These are phyloP conservation scores for Chaetophractus vellerosus DNA, from an alignment of 2,797 vertebrate genomes.

Conservation along the genomic window DNA sequence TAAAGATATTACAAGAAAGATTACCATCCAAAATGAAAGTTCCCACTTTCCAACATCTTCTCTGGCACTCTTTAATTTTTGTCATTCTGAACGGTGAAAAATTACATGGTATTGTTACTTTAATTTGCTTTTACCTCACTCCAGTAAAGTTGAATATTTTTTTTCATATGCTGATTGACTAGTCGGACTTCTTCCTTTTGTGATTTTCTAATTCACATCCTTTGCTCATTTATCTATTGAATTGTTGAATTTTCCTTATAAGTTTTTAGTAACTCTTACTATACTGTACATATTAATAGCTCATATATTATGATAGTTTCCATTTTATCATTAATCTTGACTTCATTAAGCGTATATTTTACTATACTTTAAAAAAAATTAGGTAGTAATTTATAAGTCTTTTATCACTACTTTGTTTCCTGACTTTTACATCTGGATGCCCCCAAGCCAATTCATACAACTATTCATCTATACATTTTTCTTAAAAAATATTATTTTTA, in stretches of 20 bases:
- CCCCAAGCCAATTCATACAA: not conserved
- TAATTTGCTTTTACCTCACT: constrained; percentile 49
- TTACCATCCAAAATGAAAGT: constrained; percentile 44
- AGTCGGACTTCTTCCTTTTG: constrained; percentile 43
- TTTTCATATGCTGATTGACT: not conserved
- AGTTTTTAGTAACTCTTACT: constrained; percentile 43
- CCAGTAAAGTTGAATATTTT: constrained; percentile 16
- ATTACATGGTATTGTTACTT: constrained; percentile 43
- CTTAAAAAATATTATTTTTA: constrained; percentile 32
- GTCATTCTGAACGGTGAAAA: constrained; percentile 48
- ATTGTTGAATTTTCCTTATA: constrained; percentile 61
- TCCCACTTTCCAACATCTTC: constrained; percentile 40
- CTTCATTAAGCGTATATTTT: constrained; percentile 54
- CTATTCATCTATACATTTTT: constrained; percentile 18
- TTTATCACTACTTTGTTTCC: constrained; percentile 55
- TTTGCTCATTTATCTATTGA: constrained; percentile 60
- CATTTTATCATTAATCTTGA: constrained; percentile 63
- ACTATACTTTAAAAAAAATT: not conserved
- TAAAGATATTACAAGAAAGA: constrained; percentile 45
- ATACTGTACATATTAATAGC: constrained; percentile 56
- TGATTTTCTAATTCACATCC: constrained; percentile 53
- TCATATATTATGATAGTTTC: constrained; percentile 41
- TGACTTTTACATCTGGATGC: constrained; percentile 52
- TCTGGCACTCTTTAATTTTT: constrained; percentile 37
- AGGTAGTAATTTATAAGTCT: not conserved